Evolutionary conservation across 2,113 vertebrate species (phyloP), one percentile per base, ranked within the genome.

Genomic region (Aldabrachelys gigantea): DNA sequence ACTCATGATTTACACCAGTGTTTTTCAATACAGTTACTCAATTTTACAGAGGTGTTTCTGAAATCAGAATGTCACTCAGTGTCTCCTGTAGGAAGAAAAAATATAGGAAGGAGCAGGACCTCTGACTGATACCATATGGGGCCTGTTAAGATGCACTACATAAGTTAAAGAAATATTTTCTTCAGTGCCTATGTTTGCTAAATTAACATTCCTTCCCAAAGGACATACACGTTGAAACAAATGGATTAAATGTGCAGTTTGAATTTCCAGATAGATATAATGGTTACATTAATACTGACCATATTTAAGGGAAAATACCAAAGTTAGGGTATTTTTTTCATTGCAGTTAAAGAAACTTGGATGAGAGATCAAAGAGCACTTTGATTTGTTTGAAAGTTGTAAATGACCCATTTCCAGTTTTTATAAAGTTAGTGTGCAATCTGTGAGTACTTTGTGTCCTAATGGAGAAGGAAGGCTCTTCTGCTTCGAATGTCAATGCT

Each of bases 381-480:
- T 98, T 94, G 97, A 98, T 98, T 98, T 98, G 97, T 98, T 98
- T 98, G 97, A 98, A 98, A 98, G 97, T 94, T 98, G 91, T 97
- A 98, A 98, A 98, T 98, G 98, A 99, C 97, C 98, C 97, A 98
- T 98, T 98, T 98, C 98, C 97, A 97, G 98, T 98, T 98, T 97
- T 97, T 96, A 98, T 97, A 97, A 98, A 98, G 97, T 98, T 98
- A 95, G 96, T 97, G 97, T n/a, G 91, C 96, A 97, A 95, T 96
- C 96, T 98, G 97, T 96, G 94, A 98, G 88, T 90, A 92, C 94
- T 98, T 91, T 97, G 94, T 89, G 91, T 91, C 94, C 93, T 96
- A 98, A 98, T 93, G 91, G 95, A 98, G 98, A 98, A 97, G 86
- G 97, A 97, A 98, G 95, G 94, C 92, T 97, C 98, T 98, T 97